Percentiles rank a stretch among this genome's conserved stretches.
Evolutionary conservation across 2,797 vertebrate species (phyloP).

Genomic region (Gephyroberyx darwinii): DNA sequence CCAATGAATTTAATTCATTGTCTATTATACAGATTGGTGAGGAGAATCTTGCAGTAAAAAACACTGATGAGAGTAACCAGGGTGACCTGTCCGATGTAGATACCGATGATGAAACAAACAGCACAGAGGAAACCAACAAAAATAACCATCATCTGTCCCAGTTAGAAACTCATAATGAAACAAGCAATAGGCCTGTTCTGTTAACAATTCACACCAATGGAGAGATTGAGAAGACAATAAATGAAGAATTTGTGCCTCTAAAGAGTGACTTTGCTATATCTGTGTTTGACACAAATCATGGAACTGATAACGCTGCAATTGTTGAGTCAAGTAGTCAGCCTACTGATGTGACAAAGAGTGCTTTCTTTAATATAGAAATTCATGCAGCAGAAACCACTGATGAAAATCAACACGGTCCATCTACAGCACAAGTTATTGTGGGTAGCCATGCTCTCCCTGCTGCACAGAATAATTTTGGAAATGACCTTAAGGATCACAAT

Average conservation of each 20-base stretch:
- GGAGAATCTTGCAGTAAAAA: constrained; percentile 23
- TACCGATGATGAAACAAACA: constrained; percentile 25
- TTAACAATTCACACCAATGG: constrained; percentile 11
- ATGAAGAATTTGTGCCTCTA: constrained; percentile 29
- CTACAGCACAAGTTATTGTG: neutral
- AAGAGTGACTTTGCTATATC: constrained; percentile 13
- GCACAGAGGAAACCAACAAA: neutral
- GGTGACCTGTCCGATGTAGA: constrained; percentile 6
- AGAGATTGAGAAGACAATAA: constrained; percentile 9
- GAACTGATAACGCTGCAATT: constrained; percentile 5
- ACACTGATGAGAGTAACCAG: constrained; percentile 24
- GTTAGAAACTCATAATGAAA: constrained; percentile 19
- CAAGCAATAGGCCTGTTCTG: neutral
- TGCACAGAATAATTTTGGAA: constrained; percentile 22
- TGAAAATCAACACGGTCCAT: constrained; percentile 17
- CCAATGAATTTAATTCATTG: constrained; percentile 19
- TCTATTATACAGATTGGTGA: constrained; percentile 4
- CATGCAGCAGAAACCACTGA: constrained; percentile 14
- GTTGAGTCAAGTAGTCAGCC: constrained; percentile 18
- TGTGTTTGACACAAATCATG: constrained; percentile 33
- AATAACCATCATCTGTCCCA: constrained; percentile 19
- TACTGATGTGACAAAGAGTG: constrained; percentile 30
- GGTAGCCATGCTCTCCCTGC: neutral
- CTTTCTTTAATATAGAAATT: constrained; percentile 16
- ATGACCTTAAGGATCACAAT: constrained; percentile 13